Conservation (phyloP, 1,140 invertebrate genomes). For the Euura lappo region DNA sequence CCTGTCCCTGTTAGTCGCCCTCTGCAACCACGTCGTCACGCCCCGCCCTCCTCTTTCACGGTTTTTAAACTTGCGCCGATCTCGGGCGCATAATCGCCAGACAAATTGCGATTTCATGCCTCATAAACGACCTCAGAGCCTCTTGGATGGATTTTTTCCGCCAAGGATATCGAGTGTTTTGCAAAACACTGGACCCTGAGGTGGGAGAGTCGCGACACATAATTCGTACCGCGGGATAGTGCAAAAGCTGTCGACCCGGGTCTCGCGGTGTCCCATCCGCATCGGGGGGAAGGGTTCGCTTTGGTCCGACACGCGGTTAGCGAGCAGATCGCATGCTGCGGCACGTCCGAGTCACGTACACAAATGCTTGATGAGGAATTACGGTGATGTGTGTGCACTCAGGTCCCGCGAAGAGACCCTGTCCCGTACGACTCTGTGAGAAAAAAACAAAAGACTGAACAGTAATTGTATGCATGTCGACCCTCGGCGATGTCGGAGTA, state of each 20-base stretch:
- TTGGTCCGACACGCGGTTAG: slow-evolving; percentile 27
- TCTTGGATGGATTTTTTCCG: not conserved
- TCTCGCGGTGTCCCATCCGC: not conserved
- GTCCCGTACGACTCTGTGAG: slow-evolving; percentile 39
- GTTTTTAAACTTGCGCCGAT: slow-evolving; percentile 45
- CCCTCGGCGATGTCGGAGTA: slow-evolving; percentile 23
- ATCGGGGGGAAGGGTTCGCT: slow-evolving; percentile 3
- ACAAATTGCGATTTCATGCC: slow-evolving; percentile 55
- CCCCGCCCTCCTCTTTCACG: slow-evolving; percentile 50
- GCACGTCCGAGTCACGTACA: slow-evolving; percentile 45
- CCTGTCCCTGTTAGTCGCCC: not conserved
- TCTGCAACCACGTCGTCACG: slow-evolving; percentile 26
- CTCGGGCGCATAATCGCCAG: slow-evolving; percentile 48
- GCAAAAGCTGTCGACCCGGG: too few species aligned
- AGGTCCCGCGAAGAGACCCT: slow-evolving; percentile 11
- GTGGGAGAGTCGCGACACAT: not conserved
- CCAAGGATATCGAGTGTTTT: slow-evolving; percentile 2
- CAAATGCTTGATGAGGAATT: slow-evolving; percentile 27
- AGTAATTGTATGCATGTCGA: slow-evolving; percentile 49
- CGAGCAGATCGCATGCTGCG: slow-evolving; percentile 48
- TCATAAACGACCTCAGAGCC: slow-evolving; percentile 20
- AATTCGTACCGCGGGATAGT: slow-evolving; percentile 14
- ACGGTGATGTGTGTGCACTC: not conserved
- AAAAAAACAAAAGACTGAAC: slow-evolving; percentile 43
- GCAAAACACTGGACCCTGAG: not conserved